A percentile compares a stretch with the other conserved stretches of the same genome.
These are phyloP conservation scores for Acanthis flammea DNA, from an alignment of 2,797 vertebrate species.

Conservation along the genomic window DNA sequence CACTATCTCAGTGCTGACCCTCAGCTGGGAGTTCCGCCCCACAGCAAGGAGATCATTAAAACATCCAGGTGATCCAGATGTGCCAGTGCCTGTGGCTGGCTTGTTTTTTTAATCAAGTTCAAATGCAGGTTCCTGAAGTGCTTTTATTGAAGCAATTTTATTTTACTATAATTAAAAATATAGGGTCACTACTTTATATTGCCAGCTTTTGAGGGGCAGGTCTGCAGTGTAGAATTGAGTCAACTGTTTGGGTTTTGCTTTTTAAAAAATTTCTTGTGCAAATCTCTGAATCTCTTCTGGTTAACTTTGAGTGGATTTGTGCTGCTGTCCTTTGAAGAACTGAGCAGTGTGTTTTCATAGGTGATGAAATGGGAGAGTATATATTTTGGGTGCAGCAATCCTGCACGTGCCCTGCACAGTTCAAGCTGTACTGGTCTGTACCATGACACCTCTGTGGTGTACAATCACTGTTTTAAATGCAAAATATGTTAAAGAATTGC, in stretches of 20 bases:
- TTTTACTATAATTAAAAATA: background rate
- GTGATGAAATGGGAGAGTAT: background rate
- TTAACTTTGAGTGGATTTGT: background rate
- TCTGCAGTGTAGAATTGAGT: background rate
- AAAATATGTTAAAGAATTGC: background rate
- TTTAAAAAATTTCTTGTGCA: background rate
- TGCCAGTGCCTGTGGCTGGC: background rate
- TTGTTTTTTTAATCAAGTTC: background rate
- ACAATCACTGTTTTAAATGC: background rate
- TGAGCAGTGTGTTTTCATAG: background rate
- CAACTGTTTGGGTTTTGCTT: background rate
- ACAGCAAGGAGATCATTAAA: background rate
- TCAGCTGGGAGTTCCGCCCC: background rate
- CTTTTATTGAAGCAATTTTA: background rate
- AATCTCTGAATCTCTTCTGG: background rate
- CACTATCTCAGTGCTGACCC: background rate
- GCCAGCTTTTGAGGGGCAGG: background rate
- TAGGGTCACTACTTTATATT: background rate
- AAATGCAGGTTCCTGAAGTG: background rate
- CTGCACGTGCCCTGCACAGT: background rate
- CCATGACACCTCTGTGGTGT: background rate
- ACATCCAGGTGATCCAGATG: background rate
- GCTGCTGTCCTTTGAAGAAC: background rate
- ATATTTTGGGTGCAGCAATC: background rate
- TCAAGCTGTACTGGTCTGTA: background rate